phyloP scores from a whole-genome alignment of 2,797 vertebrate genomes.

The Danio tinwini region DNA sequence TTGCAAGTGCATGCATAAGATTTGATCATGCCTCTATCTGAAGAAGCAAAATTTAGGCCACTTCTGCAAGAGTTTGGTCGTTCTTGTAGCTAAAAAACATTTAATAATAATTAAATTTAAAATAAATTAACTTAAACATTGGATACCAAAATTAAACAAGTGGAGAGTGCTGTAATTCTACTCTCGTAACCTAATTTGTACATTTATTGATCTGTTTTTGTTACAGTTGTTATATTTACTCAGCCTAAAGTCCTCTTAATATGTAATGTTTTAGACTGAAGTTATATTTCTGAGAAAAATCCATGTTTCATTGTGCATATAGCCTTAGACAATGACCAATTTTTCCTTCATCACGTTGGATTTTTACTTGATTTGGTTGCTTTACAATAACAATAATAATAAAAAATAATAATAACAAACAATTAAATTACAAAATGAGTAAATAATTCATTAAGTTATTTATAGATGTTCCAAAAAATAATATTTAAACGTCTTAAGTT shows the following conservation, averaged over 20 bases:
- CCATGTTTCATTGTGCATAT: slow-evolving; percentile 44
- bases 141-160: slow-evolving; percentile 55
- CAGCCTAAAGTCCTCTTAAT: slow-evolving; percentile 8
- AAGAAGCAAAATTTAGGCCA: slow-evolving; percentile 43
- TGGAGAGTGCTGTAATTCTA: slow-evolving; percentile 46
- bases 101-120: slow-evolving; percentile 52
- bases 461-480: slow-evolving; percentile 63
- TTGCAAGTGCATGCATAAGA: slow-evolving; percentile 29
- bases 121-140: slow-evolving; percentile 64
- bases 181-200: slow-evolving; percentile 36
- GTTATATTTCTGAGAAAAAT: slow-evolving; percentile 38
- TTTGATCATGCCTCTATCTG: slow-evolving; percentile 5
- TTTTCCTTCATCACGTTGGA: slow-evolving; percentile 61
- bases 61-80: slow-evolving; percentile 53
- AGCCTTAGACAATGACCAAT: slow-evolving; percentile 49
- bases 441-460: slow-evolving; percentile 67
- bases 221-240: background rate
- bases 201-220: slow-evolving; percentile 11
- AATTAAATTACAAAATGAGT: slow-evolving; percentile 65
- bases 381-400: slow-evolving; percentile 47
- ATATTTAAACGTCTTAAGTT: slow-evolving; percentile 62
- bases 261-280: slow-evolving; percentile 14
- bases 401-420: slow-evolving; percentile 47
- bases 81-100: slow-evolving; percentile 51
- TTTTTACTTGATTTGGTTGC: slow-evolving; percentile 48